phyloP scores from a whole-genome alignment of 2,113 vertebrate genomes.

The Falcunculus frontatus region DNA sequence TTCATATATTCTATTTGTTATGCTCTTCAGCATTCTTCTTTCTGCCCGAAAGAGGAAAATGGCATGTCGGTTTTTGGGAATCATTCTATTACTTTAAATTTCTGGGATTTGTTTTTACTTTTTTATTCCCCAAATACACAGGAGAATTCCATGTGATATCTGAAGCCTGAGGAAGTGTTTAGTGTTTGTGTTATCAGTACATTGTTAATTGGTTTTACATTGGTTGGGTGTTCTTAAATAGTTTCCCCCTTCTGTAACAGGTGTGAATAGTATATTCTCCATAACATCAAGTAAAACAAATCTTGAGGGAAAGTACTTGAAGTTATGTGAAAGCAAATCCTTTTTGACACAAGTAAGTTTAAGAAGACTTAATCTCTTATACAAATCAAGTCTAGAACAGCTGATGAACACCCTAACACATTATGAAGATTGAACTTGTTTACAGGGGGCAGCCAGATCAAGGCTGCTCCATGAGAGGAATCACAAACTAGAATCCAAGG shows the following conservation, averaged over 20 bases:
- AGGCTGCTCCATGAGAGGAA: background rate
- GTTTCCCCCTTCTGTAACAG: background rate
- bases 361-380: background rate
- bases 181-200: background rate
- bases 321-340: background rate
- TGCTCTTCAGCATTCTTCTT: background rate
- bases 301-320: background rate
- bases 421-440: background rate
- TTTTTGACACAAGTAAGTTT: background rate
- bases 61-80: background rate
- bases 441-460: background rate
- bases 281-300: background rate
- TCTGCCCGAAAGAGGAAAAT: background rate
- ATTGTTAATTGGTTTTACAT: background rate
- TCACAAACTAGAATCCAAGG: background rate
- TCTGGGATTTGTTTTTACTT: background rate
- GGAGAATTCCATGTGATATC: background rate
- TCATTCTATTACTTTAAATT: background rate
- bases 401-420: background rate
- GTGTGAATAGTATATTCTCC: background rate
- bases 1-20: background rate
- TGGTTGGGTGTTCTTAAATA: background rate
- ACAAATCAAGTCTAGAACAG: background rate
- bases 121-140: background rate
- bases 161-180: background rate